Evolutionary conservation across 2,888 invertebrate species (phyloP).

Genomic region (Pseudolycoriella hygida): DNA sequence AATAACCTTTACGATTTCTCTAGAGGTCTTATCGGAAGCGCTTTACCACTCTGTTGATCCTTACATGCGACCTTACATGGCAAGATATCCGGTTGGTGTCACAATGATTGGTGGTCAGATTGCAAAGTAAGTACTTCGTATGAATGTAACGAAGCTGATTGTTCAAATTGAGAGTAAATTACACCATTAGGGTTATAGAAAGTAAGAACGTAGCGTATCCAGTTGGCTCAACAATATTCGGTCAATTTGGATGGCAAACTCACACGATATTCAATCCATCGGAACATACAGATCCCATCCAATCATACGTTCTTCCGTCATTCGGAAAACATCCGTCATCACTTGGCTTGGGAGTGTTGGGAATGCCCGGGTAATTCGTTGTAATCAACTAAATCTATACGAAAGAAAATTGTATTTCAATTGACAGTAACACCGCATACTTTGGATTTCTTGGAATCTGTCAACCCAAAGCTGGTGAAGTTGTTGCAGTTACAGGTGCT

Average conservation of each 20-base stretch:
- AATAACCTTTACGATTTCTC: no score
- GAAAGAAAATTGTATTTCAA: neutral
- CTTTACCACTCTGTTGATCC: conserved; percentile 55
- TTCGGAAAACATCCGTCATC: conserved; percentile 40
- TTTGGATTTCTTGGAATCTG: conserved; percentile 57
- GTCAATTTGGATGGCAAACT: conserved; percentile 48
- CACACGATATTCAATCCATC: conserved; percentile 30
- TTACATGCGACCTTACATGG: conserved; percentile 44
- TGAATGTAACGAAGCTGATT: no score
- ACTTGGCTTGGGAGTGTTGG: conserved; percentile 44
- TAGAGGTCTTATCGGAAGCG: conserved; percentile 50
- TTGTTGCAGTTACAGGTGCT: conserved; percentile 52
- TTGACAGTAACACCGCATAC: conserved; percentile 52
- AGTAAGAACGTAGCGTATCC: conserved; percentile 46
- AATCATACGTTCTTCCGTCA: conserved; percentile 35
- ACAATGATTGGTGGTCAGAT: conserved; percentile 56
- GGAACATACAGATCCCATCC: conserved; percentile 11
- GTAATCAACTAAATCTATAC: conserved; percentile 49
- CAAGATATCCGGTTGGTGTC: conserved; percentile 35
- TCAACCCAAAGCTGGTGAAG: conserved; percentile 51
- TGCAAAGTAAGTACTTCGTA: conserved; percentile 41
- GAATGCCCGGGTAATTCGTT: conserved; percentile 59
- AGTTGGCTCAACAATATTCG: conserved; percentile 42
- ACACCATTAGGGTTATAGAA: conserved; percentile 41
- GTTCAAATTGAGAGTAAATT: neutral